These are phyloP conservation scores for Chesias legatella DNA, from an alignment of 2,888 invertebrate genomes.

Conservation along the genomic window DNA sequence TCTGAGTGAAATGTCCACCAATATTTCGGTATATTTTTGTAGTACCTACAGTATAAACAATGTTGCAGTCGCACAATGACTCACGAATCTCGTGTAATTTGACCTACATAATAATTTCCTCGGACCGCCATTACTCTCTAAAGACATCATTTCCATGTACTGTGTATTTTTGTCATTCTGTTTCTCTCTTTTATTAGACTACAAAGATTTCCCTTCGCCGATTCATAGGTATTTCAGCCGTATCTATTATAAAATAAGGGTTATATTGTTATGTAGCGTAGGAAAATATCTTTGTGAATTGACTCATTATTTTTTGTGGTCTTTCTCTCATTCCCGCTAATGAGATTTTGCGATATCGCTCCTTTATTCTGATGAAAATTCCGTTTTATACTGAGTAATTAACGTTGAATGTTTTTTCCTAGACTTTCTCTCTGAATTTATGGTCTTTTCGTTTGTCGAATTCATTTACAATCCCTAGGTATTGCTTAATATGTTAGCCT, in stretches of 20 bases:
- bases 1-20: no score
- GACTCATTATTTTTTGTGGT: constrained; percentile 64
- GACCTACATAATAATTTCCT: constrained; percentile 12
- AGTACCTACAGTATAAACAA: no score
- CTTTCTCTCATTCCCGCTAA: constrained; percentile 51
- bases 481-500: no score
- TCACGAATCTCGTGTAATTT: no score
- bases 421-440: constrained; percentile 23
- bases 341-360: constrained; percentile 54
- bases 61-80: no score
- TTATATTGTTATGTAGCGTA: background rate
- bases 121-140: constrained; percentile 17
- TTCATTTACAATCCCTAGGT: no score
- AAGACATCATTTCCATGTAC: constrained; percentile 23
- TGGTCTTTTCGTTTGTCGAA: constrained; percentile 19
- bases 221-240: constrained; percentile 7
- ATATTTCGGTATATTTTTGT: no score
- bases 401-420: constrained; percentile 35
- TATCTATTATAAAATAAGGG: constrained; percentile 8
- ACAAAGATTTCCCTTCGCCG: constrained; percentile 18
- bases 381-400: constrained; percentile 43
- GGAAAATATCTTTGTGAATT: constrained; percentile 25
- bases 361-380: constrained; percentile 43
- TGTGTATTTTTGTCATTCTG: constrained; percentile 23
- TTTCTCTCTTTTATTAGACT: constrained; percentile 28